Percentiles rank a stretch among this genome's conserved stretches.
Conservation (phyloP, 2,113 vertebrate genomes). For the Gambusia affinis region DNA sequence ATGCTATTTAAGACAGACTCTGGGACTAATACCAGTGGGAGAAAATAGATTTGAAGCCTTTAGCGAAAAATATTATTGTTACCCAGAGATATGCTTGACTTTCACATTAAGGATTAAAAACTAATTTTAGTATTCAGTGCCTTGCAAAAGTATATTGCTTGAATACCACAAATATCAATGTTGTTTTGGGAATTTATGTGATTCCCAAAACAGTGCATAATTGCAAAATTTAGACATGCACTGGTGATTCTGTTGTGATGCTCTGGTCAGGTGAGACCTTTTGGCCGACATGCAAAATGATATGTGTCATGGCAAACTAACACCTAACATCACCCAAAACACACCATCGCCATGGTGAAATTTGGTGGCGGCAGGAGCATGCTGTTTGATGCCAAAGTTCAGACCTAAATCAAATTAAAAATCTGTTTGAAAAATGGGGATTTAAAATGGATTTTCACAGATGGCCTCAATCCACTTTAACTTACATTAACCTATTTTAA, state of each 20-base stretch:
- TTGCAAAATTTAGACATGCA: no score
- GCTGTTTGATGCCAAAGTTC: neutral
- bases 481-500: neutral
- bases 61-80: neutral
- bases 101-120: neutral
- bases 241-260: neutral
- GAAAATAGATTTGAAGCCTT: slow-evolving; percentile 32
- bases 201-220: no score
- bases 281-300: neutral
- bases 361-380: neutral
- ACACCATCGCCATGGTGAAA: neutral
- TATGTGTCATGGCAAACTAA: neutral
- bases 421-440: neutral
- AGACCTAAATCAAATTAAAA: neutral
- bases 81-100: neutral
- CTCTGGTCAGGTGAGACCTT: neutral
- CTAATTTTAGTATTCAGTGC: neutral
- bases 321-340: neutral
- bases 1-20: slow-evolving; percentile 49
- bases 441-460: neutral
- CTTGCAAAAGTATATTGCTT: neutral
- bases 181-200: neutral
- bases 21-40: slow-evolving; percentile 18
- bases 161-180: neutral
- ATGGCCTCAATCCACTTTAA: neutral